A percentile compares a stretch with the other conserved stretches of the same genome.
Evolutionary conservation across 2,113 vertebrate species (phyloP).

Genomic region (Mesembrinibis cayennensis): DNA sequence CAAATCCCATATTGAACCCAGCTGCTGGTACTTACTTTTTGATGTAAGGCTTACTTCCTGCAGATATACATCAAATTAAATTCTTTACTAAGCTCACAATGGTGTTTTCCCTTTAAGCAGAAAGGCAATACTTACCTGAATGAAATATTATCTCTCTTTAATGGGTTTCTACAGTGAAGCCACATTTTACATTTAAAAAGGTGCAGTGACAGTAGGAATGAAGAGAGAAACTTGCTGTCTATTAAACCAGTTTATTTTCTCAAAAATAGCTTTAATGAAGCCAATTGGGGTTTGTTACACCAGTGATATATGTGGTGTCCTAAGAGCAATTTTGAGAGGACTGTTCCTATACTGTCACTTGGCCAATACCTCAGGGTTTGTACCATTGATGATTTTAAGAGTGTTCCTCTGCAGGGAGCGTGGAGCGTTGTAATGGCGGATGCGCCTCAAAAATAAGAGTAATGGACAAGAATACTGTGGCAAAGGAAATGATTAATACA

Average conservation of each 20-base stretch:
- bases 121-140: conserved; percentile 73
- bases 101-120: conserved; percentile 67
- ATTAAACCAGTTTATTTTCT: conserved; percentile 42
- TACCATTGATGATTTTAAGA: background rate
- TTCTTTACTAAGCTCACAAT: conserved; percentile 71
- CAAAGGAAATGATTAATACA: background rate
- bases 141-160: conserved; percentile 72
- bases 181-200: conserved; percentile 59
- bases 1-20: conserved; percentile 77
- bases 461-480: background rate
- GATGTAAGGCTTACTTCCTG: conserved; percentile 70
- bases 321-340: background rate
- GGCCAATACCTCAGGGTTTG: background rate
- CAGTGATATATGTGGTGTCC: background rate
- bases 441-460: background rate
- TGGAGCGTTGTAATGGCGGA: background rate
- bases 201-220: background rate
- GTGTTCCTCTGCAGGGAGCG: background rate
- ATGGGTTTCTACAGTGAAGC: conserved; percentile 64
- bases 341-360: background rate
- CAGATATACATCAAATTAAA: conserved; percentile 77
- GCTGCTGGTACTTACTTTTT: conserved; percentile 78
- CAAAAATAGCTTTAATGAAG: conserved; percentile 22
- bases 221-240: conserved; percentile 20
- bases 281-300: conserved; percentile 5